Percentiles rank a stretch among this genome's conserved stretches.
Evolutionary conservation across 2,113 vertebrate species (phyloP).

Genomic region (Syngnathoides biaculeatus): DNA sequence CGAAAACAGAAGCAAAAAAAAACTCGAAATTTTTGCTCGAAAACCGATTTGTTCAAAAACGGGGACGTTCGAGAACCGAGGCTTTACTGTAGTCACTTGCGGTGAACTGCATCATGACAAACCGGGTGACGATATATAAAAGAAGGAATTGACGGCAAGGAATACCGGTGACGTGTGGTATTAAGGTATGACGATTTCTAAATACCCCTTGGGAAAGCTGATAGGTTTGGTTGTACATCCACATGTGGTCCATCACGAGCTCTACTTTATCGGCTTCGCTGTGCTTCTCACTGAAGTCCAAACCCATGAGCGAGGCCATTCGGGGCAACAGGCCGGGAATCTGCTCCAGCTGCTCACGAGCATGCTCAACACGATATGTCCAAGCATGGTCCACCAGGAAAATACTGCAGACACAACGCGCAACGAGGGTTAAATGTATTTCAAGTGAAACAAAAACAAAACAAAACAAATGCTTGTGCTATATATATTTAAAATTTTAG

Average conservation of each 20-base stretch:
- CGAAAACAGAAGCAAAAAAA: too few species aligned
- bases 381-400: conserved; percentile 94
- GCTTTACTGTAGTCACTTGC: too few species aligned
- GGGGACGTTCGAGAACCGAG: too few species aligned
- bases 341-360: conserved; percentile 81
- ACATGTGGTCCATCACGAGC: conserved; percentile 85
- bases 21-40: too few species aligned
- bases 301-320: conserved; percentile 86
- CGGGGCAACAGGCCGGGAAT: conserved; percentile 83
- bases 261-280: conserved; percentile 75
- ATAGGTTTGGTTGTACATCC: conserved; percentile 97
- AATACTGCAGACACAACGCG: conserved; percentile 69
- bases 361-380: conserved; percentile 79
- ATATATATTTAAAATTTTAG: too few species aligned
- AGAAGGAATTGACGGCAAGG: too few species aligned
- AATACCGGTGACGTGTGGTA: too few species aligned
- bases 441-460: too few species aligned
- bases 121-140: too few species aligned
- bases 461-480: too few species aligned
- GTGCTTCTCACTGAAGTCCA: conserved; percentile 83
- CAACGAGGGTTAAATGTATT: background rate
- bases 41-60: too few species aligned
- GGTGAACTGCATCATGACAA: too few species aligned
- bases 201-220: conserved; percentile 86
- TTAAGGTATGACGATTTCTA: background rate